A percentile compares a stretch with the other conserved stretches of the same genome.
Conservation (phyloP, 2,797 vertebrate species). For the Semotilus atromaculatus region DNA sequence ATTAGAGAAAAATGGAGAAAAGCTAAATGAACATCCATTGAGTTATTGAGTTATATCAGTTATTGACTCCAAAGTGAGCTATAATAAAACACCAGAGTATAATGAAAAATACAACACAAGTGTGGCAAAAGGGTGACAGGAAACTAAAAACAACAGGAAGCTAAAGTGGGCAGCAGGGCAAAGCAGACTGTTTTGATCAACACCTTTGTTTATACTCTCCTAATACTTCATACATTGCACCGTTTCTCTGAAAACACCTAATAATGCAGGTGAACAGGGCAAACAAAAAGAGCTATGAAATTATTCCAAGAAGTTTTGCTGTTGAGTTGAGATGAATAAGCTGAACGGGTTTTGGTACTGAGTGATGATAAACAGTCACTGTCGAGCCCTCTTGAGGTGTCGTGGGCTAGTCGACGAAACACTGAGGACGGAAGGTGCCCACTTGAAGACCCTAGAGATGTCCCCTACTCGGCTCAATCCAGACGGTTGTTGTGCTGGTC, state of each 20-base stretch:
- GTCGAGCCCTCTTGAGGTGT: too few relatives aligned
- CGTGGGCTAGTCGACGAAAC: too few relatives aligned
- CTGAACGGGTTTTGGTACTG: neutral
- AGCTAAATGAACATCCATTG: neutral
- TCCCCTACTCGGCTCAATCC: too few relatives aligned
- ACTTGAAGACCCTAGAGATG: too few relatives aligned
- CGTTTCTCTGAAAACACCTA: neutral
- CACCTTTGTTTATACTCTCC: neutral
- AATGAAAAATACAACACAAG: neutral
- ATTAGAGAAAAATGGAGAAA: constrained; percentile 2
- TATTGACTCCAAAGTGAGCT: too few relatives aligned
- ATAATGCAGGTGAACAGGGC: neutral
- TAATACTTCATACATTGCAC: neutral
- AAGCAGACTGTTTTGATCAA: neutral
- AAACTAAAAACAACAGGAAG: constrained; percentile 22
- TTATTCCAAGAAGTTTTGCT: neutral
- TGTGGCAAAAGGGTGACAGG: neutral
- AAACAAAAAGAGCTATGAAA: neutral
- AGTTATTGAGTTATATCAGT: neutral
- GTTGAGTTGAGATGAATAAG: neutral
- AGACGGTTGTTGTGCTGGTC: too few relatives aligned
- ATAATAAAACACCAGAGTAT: neutral
- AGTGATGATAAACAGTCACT: neutral
- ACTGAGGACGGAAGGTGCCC: too few relatives aligned
- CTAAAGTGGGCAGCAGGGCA: constrained; percentile 4